Evolutionary conservation across 2,113 vertebrate genomes (phyloP).

Genomic region (Platysteira castanea): DNA sequence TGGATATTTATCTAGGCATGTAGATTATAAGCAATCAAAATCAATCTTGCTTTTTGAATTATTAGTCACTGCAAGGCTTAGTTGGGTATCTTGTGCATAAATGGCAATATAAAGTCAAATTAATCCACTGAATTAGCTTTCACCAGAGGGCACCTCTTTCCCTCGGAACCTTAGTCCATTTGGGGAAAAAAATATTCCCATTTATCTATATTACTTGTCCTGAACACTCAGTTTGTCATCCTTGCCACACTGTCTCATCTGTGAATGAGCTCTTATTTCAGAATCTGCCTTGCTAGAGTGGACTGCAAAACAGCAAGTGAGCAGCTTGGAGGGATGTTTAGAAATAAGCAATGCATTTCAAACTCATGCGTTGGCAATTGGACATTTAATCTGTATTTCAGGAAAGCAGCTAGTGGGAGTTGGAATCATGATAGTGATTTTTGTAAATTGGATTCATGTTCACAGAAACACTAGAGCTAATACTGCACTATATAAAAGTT

Average conservation of each 20-base stretch:
- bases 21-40: neutral
- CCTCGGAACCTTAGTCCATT: neutral
- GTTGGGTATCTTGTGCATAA: neutral
- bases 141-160: neutral
- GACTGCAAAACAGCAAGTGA: neutral
- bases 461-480: neutral
- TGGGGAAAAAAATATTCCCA: neutral
- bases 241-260: neutral
- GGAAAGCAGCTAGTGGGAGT: neutral
- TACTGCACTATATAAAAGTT: neutral
- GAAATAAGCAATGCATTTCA: neutral
- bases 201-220: neutral
- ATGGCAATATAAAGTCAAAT: neutral
- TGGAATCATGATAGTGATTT: neutral
- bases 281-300: neutral
- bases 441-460: neutral
- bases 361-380: neutral
- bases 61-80: neutral
- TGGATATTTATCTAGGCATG: neutral
- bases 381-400: neutral
- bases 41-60: neutral
- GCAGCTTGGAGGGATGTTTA: neutral
- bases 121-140: neutral
- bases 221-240: neutral
- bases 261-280: neutral